A percentile compares a stretch with the other conserved stretches of the same genome.
phyloP scores from a whole-genome alignment of 2,888 invertebrate species.

The Clanis bilineata region DNA sequence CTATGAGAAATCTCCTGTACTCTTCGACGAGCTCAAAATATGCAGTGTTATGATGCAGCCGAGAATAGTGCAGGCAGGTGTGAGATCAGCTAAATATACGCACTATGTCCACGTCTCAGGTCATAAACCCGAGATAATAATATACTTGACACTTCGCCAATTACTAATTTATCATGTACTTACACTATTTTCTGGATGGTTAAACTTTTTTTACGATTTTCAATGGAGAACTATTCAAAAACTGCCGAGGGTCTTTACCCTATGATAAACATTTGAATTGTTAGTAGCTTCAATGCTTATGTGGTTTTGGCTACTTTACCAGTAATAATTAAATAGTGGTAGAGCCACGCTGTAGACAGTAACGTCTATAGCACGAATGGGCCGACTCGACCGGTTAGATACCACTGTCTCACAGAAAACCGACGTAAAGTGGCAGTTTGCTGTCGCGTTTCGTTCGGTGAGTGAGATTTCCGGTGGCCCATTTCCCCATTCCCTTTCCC shows the following conservation, averaged over 20 bases:
- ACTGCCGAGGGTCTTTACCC: not conserved
- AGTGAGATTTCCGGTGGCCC: no score
- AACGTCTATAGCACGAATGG: no score
- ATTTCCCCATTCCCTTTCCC: no score
- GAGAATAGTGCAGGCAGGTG: conserved; percentile 37
- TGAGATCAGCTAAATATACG: conserved; percentile 36
- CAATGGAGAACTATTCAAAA: not conserved
- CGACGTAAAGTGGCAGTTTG: no score
- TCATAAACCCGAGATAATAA: conserved; percentile 46
- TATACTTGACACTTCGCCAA: conserved; percentile 35
- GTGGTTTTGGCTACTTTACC: no score
- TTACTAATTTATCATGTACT: conserved; percentile 40
- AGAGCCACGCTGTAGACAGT: no score
- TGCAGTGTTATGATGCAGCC: conserved; percentile 20
- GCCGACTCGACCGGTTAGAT: no score
- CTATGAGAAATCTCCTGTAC: not conserved
- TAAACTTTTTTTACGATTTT: not conserved
- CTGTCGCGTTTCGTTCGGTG: no score
- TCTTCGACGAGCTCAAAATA: conserved; percentile 10
- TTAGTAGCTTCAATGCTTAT: no score
- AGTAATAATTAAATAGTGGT: no score
- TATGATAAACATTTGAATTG: no score
- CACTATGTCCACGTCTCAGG: conserved; percentile 24
- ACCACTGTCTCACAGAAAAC: no score
- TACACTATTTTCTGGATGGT: conserved; percentile 5